Evolutionary conservation across 2,797 vertebrate genomes (phyloP).

Genomic region (Sebastes hubbsi): DNA sequence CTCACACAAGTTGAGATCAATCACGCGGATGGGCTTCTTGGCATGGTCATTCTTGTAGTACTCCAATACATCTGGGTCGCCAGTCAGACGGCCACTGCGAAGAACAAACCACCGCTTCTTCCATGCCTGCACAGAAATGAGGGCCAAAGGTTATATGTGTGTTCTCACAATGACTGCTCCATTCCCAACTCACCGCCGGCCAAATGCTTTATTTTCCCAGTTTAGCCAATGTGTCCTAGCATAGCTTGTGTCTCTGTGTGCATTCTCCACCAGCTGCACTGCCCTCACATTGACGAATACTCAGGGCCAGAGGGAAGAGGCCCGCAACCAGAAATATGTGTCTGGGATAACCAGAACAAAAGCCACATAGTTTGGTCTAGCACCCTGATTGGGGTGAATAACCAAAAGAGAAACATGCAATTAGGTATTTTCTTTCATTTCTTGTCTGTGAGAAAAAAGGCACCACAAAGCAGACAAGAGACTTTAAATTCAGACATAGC

Average conservation of each 20-base stretch:
- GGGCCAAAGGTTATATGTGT: slow-evolving; percentile 63
- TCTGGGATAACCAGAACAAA: slow-evolving; percentile 71
- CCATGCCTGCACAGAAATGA: slow-evolving; percentile 89
- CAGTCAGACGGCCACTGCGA: slow-evolving; percentile 95
- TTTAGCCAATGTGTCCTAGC: slow-evolving; percentile 44
- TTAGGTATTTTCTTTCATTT: slow-evolving; percentile 52
- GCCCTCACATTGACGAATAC: slow-evolving; percentile 39
- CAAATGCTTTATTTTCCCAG: slow-evolving; percentile 63
- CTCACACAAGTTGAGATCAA: slow-evolving; percentile 98
- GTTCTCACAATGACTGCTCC: slow-evolving; percentile 60
- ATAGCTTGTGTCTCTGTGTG: slow-evolving; percentile 52
- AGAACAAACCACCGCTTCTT: slow-evolving; percentile 99
- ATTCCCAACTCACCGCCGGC: slow-evolving; percentile 54
- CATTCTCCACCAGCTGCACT: slow-evolving; percentile 54
- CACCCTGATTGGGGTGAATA: slow-evolving; percentile 52
- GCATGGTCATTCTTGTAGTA: slow-evolving; percentile 99
- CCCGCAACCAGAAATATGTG: slow-evolving; percentile 70
- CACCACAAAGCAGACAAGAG: slow-evolving; percentile 9
- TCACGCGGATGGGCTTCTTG: slow-evolving; percentile 99
- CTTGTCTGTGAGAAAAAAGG: slow-evolving; percentile 25
- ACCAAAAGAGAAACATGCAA: slow-evolving; percentile 63
- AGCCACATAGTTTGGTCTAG: slow-evolving; percentile 71
- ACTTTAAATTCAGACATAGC: slow-evolving; percentile 9
- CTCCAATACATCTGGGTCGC: slow-evolving; percentile 97
- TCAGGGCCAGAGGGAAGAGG: slow-evolving; percentile 55